phyloP scores from a whole-genome alignment of 2,797 vertebrate genomes.

The Astyanax mexicanus region DNA sequence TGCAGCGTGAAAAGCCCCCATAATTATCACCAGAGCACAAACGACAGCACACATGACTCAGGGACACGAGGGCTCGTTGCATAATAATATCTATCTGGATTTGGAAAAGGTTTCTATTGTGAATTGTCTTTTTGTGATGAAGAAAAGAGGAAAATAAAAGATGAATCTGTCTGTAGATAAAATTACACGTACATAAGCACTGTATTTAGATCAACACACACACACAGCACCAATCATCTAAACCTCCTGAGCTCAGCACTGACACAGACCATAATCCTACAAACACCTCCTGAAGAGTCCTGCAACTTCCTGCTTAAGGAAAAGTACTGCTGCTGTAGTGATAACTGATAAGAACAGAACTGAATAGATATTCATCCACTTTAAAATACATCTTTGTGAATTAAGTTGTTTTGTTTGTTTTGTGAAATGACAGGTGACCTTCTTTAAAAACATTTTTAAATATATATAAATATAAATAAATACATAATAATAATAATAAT shows the following conservation, averaged over 20 bases:
- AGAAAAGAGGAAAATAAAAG: background rate
- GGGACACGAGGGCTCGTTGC: background rate
- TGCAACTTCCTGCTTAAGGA: no score
- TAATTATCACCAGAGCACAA: background rate
- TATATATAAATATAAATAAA: no score
- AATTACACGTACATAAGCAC: background rate
- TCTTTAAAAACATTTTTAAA: no score
- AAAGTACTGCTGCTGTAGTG: background rate
- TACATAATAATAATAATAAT: no score
- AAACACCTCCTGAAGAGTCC: background rate
- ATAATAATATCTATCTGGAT: no score
- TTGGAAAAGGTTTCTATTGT: background rate
- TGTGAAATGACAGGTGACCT: no score
- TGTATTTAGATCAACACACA: background rate
- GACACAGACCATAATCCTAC: background rate
- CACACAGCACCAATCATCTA: no score
- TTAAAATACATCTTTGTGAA: no score
- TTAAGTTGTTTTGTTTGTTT: no score
- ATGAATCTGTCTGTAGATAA: background rate
- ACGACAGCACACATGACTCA: conserved; percentile 16
- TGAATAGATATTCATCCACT: no score
- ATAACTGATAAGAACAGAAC: no score
- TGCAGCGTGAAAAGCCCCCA: conserved; percentile 18
- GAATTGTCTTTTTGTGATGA: background rate
- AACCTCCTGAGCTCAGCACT: background rate